A percentile compares a stretch with the other conserved stretches of the same genome.
Conservation (phyloP, 2,113 vertebrate species). For the Indri indri region DNA sequence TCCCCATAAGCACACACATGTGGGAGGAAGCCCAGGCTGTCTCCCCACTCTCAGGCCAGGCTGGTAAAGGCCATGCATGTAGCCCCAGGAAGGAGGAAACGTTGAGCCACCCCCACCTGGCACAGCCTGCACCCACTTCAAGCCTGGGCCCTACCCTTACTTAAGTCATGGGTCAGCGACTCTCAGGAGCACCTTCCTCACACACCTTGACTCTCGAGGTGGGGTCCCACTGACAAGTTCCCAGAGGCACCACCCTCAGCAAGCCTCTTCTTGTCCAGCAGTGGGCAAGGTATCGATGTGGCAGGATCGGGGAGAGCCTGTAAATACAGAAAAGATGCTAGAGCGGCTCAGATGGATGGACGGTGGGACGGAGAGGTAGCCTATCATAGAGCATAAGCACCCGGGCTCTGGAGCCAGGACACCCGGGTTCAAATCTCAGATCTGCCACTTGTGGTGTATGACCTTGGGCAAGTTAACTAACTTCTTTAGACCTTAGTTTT, state of each 20-base stretch:
- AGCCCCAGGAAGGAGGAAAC: neutral
- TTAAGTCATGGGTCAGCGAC: neutral
- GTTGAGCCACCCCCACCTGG: neutral
- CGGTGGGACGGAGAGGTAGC: neutral
- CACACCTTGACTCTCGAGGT: conserved; percentile 30
- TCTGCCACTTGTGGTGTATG: neutral
- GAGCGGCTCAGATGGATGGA: no score
- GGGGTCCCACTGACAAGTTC: neutral
- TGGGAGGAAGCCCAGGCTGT: neutral
- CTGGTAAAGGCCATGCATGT: neutral
- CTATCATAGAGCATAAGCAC: neutral
- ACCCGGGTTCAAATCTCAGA: neutral
- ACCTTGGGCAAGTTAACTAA: neutral
- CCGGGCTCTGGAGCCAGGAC: neutral
- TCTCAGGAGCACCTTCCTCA: conserved; percentile 14
- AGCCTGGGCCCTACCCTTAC: neutral
- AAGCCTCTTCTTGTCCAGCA: neutral
- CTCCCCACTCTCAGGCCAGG: neutral
- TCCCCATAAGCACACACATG: neutral
- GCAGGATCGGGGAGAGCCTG: neutral
- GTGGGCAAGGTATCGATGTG: neutral
- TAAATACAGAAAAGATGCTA: neutral
- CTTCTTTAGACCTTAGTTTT: neutral
- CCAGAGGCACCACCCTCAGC: neutral
- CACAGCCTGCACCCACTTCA: neutral